Evolutionary conservation across 2,113 vertebrate genomes (phyloP).

Genomic region (Rhabdornis inornatus): DNA sequence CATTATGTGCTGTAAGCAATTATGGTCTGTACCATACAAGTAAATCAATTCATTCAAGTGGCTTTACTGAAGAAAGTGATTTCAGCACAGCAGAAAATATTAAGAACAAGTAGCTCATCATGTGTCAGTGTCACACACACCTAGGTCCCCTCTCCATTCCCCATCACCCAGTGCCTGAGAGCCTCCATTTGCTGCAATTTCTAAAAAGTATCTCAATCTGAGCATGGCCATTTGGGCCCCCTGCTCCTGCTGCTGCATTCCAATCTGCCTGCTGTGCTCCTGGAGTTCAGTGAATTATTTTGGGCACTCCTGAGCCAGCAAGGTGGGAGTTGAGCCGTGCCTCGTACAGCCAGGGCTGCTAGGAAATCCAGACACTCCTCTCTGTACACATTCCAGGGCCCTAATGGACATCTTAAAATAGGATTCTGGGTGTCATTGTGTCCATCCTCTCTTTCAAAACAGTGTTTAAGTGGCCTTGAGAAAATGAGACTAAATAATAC

Average conservation of each 20-base stretch:
- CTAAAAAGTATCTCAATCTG: background rate
- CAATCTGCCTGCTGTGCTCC: background rate
- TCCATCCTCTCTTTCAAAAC: background rate
- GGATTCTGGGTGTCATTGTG: background rate
- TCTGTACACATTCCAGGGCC: background rate
- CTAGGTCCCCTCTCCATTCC: background rate
- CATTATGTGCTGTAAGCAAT: slow-evolving; percentile 41
- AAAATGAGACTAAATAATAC: slow-evolving; percentile 57
- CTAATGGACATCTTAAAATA: slow-evolving; percentile 50
- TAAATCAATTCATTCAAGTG: slow-evolving; percentile 43
- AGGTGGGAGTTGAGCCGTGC: background rate
- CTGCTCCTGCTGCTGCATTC: background rate
- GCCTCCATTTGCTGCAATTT: background rate
- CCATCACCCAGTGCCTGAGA: background rate
- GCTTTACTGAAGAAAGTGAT: slow-evolving; percentile 25
- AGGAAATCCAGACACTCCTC: background rate
- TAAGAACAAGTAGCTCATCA: slow-evolving; percentile 2
- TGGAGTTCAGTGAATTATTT: background rate
- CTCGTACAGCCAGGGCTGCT: background rate
- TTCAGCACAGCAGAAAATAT: slow-evolving; percentile 42
- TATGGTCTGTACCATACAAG: slow-evolving; percentile 25
- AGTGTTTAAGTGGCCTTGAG: slow-evolving; percentile 24
- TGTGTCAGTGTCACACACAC: background rate
- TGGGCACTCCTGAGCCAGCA: background rate
- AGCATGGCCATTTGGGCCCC: background rate